A percentile compares a stretch with the other conserved stretches of the same genome.
Evolutionary conservation across 2,797 vertebrate genomes (phyloP).

Genomic region (Sebastes matsubarae): DNA sequence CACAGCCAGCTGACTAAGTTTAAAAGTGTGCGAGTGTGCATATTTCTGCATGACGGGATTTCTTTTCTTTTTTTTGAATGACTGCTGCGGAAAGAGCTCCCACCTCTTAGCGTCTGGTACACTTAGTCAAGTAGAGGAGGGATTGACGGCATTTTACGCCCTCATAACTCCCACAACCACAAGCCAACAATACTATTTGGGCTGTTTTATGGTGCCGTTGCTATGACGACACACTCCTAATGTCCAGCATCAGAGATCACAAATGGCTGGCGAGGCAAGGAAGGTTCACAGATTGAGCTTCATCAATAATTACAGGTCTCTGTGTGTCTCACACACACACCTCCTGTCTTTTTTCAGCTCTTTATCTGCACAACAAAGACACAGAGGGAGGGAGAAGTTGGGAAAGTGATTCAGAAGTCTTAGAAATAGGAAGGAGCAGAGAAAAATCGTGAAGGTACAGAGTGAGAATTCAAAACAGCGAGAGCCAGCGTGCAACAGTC

Average conservation of each 20-base stretch:
- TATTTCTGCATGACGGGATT: constrained; percentile 9
- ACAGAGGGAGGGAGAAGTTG: neutral
- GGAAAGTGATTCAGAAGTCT: neutral
- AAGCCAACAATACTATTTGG: neutral
- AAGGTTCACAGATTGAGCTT: constrained; percentile 18
- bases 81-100: neutral
- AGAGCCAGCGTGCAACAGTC: neutral
- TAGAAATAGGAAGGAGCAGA: constrained; percentile 3
- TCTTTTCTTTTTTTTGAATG: neutral
- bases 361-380: neutral
- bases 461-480: constrained; percentile 24
- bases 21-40: constrained; percentile 7
- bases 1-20: neutral
- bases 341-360: neutral
- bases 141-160: constrained; percentile 8
- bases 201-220: constrained; percentile 36
- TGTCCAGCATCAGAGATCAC: constrained; percentile 31
- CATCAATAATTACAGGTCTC: constrained; percentile 10
- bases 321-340: neutral
- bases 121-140: neutral
- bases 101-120: neutral
- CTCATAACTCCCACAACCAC: constrained; percentile 11
- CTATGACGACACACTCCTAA: constrained; percentile 41
- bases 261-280: constrained; percentile 13
- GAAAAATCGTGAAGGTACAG: neutral